A percentile compares a stretch with the other conserved stretches of the same genome.
phyloP scores from a whole-genome alignment of 2,113 vertebrate genomes.

The Proteles cristata region DNA sequence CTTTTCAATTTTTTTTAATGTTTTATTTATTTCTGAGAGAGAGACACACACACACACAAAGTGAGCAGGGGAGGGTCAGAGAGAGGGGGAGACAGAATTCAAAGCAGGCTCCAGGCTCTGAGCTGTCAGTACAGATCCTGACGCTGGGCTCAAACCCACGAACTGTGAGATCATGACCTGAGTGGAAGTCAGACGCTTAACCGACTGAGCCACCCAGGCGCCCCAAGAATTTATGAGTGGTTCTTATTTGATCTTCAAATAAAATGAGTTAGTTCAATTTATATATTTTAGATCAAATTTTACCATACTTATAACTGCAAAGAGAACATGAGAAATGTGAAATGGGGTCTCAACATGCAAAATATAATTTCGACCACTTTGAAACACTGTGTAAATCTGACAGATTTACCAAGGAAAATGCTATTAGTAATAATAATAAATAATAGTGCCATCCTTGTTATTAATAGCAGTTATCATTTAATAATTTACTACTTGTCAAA shows the following conservation, averaged over 20 bases:
- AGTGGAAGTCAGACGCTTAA: too few relatives aligned
- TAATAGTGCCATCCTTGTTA: not conserved
- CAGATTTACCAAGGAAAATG: not conserved
- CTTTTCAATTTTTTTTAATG: too few relatives aligned
- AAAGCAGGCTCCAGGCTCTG: too few relatives aligned
- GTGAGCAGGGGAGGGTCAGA: too few relatives aligned
- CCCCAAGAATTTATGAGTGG: not conserved
- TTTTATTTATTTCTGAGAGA: too few relatives aligned
- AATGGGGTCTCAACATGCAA: not conserved
- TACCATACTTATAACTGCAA: not conserved
- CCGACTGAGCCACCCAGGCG: too few relatives aligned
- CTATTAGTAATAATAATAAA: not conserved
- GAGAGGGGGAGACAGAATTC: too few relatives aligned
- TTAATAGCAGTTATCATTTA: not conserved
- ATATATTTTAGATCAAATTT: not conserved
- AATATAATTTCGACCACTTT: not conserved
- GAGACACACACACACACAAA: too few relatives aligned
- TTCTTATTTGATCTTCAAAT: not conserved
- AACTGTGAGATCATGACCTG: too few relatives aligned
- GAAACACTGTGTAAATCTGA: not conserved
- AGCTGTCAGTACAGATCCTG: too few relatives aligned
- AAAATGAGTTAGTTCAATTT: not conserved
- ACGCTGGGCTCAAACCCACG: too few relatives aligned
- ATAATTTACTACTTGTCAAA: not conserved
- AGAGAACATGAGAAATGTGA: not conserved